These are phyloP conservation scores for Sebastes matsubarae DNA, from an alignment of 2,797 vertebrate species.

Conservation along the genomic window DNA sequence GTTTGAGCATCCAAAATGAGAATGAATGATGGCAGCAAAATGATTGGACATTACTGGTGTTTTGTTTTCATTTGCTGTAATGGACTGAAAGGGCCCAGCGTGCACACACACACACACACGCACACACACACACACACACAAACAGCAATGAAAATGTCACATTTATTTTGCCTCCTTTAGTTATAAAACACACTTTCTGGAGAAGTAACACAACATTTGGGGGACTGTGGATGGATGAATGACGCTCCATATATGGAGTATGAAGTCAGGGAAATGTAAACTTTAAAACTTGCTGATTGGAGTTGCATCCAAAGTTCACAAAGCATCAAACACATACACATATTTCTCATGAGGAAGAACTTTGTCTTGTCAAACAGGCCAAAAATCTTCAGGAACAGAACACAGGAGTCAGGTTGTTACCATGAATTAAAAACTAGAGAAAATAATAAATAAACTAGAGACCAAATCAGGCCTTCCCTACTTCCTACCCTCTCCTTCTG, in stretches of 20 bases:
- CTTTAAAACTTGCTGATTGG: neutral
- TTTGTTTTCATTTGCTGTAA: slow-evolving; percentile 60
- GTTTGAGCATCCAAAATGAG: slow-evolving; percentile 32
- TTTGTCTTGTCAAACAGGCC: too few relatives aligned
- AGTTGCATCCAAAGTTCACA: neutral
- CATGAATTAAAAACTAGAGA: too few relatives aligned
- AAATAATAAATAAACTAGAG: too few relatives aligned
- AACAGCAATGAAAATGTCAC: slow-evolving; percentile 23
- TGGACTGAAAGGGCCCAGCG: slow-evolving; percentile 29
- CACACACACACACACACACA: neutral
- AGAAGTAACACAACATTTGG: neutral
- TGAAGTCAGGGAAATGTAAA: neutral
- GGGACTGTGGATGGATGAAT: neutral
- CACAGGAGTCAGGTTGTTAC: too few relatives aligned
- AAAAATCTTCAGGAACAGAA: too few relatives aligned
- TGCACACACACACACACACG: neutral
- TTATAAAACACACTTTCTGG: neutral
- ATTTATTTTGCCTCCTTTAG: slow-evolving; percentile 26
- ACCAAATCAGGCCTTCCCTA: too few relatives aligned
- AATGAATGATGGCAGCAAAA: slow-evolving; percentile 50
- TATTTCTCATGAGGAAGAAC: neutral
- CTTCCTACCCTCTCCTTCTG: too few relatives aligned
- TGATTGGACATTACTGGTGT: slow-evolving; percentile 34
- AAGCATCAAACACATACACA: too few relatives aligned
- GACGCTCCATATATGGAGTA: neutral